Conservation (phyloP, 2,888 invertebrate species). For the Nephrotoma appendiculata region DNA sequence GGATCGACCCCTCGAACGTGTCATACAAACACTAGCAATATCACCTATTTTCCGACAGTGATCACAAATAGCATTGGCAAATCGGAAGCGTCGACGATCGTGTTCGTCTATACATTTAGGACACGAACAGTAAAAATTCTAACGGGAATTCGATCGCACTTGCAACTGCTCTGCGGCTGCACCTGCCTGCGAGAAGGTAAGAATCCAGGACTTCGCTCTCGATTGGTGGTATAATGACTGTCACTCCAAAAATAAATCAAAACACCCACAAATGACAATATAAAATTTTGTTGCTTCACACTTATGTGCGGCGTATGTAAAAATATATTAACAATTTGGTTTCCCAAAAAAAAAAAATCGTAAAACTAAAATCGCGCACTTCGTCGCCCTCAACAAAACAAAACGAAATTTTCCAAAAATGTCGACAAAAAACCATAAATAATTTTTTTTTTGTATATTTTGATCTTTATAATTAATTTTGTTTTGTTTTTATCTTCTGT, state of each 20-base stretch:
- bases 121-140: no score
- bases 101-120: no score
- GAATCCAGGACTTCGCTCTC: no score
- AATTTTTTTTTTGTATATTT: background rate
- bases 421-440: background rate
- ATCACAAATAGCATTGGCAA: no score
- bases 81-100: no score
- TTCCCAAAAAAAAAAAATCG: background rate
- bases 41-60: no score
- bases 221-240: background rate
- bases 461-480: background rate
- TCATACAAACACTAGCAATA: no score
- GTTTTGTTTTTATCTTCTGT: background rate
- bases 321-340: background rate
- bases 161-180: no score
- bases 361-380: background rate
- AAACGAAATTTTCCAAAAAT: background rate
- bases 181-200: no score
- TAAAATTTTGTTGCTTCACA: background rate
- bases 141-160: no score
- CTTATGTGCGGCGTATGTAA: background rate
- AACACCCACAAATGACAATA: background rate
- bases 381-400: background rate
- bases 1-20: no score
- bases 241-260: background rate